phyloP scores from a whole-genome alignment of 2,113 vertebrate species.

The Climacteris rufus region DNA sequence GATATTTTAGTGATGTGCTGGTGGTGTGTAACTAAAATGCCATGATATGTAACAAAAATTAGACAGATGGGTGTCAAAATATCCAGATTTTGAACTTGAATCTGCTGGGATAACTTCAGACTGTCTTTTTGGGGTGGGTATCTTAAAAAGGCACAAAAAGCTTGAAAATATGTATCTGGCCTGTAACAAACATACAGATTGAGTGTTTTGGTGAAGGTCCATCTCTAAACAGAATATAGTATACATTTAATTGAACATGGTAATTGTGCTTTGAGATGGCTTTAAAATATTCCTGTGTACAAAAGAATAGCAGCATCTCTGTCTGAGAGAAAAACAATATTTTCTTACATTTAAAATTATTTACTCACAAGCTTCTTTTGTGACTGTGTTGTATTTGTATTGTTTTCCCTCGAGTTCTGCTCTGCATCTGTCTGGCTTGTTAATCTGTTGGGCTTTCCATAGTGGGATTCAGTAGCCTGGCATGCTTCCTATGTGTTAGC shows the following conservation, averaged over 20 bases:
- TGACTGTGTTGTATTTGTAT: background rate
- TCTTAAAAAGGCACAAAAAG: background rate
- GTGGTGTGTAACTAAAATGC: background rate
- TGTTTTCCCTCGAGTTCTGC: background rate
- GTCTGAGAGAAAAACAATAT: background rate
- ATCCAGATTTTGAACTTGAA: background rate
- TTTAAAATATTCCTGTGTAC: background rate
- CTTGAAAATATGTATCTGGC: background rate
- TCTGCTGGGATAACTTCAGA: background rate
- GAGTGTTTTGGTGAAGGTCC: conserved; percentile 40
- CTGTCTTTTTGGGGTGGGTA: background rate
- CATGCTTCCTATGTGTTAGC: background rate
- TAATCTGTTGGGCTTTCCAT: background rate
- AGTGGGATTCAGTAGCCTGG: background rate
- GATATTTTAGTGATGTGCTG: background rate
- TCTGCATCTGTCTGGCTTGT: background rate
- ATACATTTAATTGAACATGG: background rate
- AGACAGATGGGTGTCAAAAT: background rate
- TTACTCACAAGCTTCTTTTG: background rate
- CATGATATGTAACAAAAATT: background rate
- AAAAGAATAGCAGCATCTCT: background rate
- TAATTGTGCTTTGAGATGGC: background rate
- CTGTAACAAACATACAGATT: background rate
- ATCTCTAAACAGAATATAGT: background rate
- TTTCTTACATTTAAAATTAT: background rate